Base-by-base conservation (phyloP, 1,140 invertebrate genomes). In the Frieseomelitta varia region DNA sequence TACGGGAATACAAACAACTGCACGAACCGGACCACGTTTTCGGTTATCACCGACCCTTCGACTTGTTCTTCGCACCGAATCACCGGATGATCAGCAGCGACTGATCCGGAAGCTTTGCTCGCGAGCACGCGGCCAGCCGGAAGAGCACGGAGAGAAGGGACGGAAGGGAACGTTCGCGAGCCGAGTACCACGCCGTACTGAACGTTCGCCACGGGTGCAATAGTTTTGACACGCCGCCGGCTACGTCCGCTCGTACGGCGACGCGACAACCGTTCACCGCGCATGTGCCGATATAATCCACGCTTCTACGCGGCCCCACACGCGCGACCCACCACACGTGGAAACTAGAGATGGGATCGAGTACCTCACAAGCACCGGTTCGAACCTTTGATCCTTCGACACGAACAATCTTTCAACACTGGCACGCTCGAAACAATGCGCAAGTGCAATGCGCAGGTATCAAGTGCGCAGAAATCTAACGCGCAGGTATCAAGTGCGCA, bases 201-300 rank as follows among this genome's bases (percentile, higher is more conserved):
- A 85, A 83, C 90, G 90, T 88, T 85, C 84, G 90, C 86, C 88
- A 87, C 87, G 90, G 88, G 89, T 89, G 92, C 86, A 92, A 93
- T 93, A 92, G 89, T 93, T 93, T 93, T 92, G 92, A 94, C 93
- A 93, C 91, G 92, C 92, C 92, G 92, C 83, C 91, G 90, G 92
- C 93, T 93, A 91, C 88, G 85, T 90, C 88, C 86, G 91, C 86
- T 92, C 89, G 91, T 90, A 85, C 87, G 74, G 71, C 86, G 88
- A 77, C 77, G 86, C 79, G 84, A 88, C 85, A 79, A 47, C 69
- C 81, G 79, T 79, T 24, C 21, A 89, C 84, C 80, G 93, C 93
- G 93, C 93, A 94, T 94, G 93, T 94, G 93, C 93, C 93, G 91
- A 94, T 94, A 94, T 93, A 93, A 93, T 93, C 93, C 91, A 90